Base-by-base conservation (phyloP, 30 jellyfish, hydroid and myxozoan species). In the Chironex yamaguchii region DNA sequence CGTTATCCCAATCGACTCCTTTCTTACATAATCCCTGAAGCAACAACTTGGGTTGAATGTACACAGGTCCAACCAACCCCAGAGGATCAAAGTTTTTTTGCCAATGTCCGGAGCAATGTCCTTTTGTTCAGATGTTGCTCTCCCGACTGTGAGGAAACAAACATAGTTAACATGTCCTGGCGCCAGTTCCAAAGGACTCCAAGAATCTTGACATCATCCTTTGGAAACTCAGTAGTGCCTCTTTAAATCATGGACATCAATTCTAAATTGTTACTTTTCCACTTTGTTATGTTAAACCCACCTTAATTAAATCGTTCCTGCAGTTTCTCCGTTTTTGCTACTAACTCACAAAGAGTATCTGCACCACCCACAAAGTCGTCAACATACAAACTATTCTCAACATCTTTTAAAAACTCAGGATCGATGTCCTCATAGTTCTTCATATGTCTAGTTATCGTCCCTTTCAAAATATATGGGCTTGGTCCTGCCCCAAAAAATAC, bases 401-500 rank as follows among this genome's bases (percentile, higher is more conserved):
- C 14, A 17, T 3, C 31, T 27, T 78, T 35, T 1, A 62, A 82
- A 58, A 78, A 58, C 22, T 78, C 67, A 26, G 35, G 87, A 78
- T 78, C 90, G 34, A 17, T 53, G 21, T 78, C 86, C 29, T 62
- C 29, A 36, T 74, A 74, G 29, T 74, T 27, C 32, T 13, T 28
- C 77, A 74, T 27, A 49, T 74, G 87, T 49, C 52, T 27, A 17
- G 4, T 74, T 54, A 49, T 49, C 27, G 87, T 74, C 52, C 77
- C 87, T 20, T 30, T 3, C 52, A 74, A 49, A 21, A 74, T 2
- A 30, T 49, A 74, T 22, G 87, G 87, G 23, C 87, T 74, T 50
- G 77, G 77, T 6, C 32, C 21, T 3, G 79, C 87, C n/a, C 75
- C 87, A 30, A 74, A 74, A n/a, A 74, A 28, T 4, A 74, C 87